Evolutionary conservation across 2,888 invertebrate genomes (phyloP), one percentile per base, ranked within the genome.

Genomic region (Acleris sparsana): DNA sequence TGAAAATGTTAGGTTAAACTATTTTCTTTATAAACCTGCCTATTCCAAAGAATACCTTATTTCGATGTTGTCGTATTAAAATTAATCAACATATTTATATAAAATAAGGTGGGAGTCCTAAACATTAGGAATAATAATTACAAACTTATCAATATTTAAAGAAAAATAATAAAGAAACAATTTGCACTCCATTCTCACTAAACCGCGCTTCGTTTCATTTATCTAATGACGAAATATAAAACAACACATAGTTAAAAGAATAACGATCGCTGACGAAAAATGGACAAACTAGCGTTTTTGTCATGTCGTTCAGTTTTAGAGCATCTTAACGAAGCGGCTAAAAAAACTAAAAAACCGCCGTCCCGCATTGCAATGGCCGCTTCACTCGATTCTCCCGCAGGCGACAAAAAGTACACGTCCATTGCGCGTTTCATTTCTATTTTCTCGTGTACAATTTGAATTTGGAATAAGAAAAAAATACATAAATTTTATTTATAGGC

Each of bases 291-390:
- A 20, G 44, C 44, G 55, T 65, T 71, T 71, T 71, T 71, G 66
- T 70, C 68, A 65, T 63, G 61, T 61, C 68, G 55, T 67, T 70
- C 66, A 49, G 68, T 77, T 76, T 78, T 74, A 74, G 72, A 76
- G 70, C 70, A 70, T 80, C 77, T 79, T 83, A 78, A 79, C 75
- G 75, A 77, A 77, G 73, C 70, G 53, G 56, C 62, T 61, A 64
- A 65, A 63, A 72, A 74, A 74, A 73, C 46, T 53, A 62, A 68
- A 70, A 62, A 60, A 60, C 9, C 13, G 43, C n/a, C 48, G 56
- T 48, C 51, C 57, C 67, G 59, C 61, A 72, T 17, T 44, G 55
- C 61, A 66, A 67, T 72, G 17, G 57, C 55, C 59, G 55, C n/a
- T 52, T 53, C 51, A 18, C 22, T 51, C 48, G 55, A 53, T 46